Conservation (phyloP, 2,797 vertebrate species). For the Huso huso region DNA sequence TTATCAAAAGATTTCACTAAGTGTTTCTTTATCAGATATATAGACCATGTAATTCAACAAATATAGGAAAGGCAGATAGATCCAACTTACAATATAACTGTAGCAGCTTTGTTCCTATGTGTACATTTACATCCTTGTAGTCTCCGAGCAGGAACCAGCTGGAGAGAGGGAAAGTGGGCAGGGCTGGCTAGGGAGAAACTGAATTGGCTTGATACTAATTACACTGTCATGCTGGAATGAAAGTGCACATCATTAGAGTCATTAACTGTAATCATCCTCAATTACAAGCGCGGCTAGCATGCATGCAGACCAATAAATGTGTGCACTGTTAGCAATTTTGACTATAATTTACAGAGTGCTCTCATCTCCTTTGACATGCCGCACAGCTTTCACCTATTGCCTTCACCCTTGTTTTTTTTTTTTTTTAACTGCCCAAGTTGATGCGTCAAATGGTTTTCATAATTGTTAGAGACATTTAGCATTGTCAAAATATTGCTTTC, state of each 20-base stretch:
- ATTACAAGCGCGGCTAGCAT: constrained; percentile 57
- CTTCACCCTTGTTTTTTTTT: constrained; percentile 12
- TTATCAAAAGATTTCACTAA: no score
- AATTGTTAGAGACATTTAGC: constrained; percentile 5
- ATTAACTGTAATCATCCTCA: constrained; percentile 76
- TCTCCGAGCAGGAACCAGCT: constrained; percentile 13
- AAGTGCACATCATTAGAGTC: constrained; percentile 71
- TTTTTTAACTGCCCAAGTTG: constrained; percentile 27
- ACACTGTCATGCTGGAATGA: constrained; percentile 66
- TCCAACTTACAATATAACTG: no score
- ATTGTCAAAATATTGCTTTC: constrained; percentile 12
- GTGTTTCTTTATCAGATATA: no score
- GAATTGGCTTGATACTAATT: constrained; percentile 77
- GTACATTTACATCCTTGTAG: not conserved
- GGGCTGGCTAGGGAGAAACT: constrained; percentile 62
- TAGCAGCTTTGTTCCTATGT: no score
- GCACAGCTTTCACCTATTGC: constrained; percentile 18
- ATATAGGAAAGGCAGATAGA: no score
- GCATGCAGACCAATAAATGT: constrained; percentile 38
- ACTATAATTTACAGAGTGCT: constrained; percentile 31
- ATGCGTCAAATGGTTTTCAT: constrained; percentile 6
- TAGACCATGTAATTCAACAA: no score
- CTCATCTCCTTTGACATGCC: constrained; percentile 19
- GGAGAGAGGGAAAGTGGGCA: constrained; percentile 46
- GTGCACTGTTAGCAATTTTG: constrained; percentile 37